Evolutionary conservation across 2,797 vertebrate genomes (phyloP).

Genomic region (Nyctibius grandis): DNA sequence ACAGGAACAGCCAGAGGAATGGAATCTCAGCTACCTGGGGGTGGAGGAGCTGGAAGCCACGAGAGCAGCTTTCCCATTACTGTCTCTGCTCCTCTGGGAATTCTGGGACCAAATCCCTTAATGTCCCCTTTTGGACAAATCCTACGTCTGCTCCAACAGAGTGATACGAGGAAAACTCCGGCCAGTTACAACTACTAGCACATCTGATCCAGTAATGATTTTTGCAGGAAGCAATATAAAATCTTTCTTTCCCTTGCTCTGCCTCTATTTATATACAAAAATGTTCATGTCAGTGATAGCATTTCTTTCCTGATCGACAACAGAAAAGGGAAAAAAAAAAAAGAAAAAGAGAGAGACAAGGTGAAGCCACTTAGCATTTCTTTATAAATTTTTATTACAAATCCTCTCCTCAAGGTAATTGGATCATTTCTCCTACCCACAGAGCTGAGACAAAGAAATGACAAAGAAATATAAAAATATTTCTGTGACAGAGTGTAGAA

Average conservation of each 20-base stretch:
- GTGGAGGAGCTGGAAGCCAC: background rate
- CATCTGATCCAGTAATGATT: background rate
- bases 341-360: background rate
- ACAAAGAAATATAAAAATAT: slow-evolving; percentile 1
- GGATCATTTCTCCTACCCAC: background rate
- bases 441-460: background rate
- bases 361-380: background rate
- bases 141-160: background rate
- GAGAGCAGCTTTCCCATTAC: background rate
- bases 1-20: background rate
- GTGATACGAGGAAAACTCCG: background rate
- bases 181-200: background rate
- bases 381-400: background rate
- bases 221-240: background rate
- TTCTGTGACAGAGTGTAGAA: background rate
- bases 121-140: background rate
- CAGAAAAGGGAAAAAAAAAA: fast-evolving
- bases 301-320: background rate
- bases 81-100: background rate
- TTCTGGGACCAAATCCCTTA: background rate
- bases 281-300: background rate
- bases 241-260: background rate
- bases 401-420: background rate
- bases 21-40: background rate
- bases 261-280: background rate